These are phyloP conservation scores for Conus ventricosus DNA, from an alignment of 1,140 invertebrate genomes.

Conservation along the genomic window DNA sequence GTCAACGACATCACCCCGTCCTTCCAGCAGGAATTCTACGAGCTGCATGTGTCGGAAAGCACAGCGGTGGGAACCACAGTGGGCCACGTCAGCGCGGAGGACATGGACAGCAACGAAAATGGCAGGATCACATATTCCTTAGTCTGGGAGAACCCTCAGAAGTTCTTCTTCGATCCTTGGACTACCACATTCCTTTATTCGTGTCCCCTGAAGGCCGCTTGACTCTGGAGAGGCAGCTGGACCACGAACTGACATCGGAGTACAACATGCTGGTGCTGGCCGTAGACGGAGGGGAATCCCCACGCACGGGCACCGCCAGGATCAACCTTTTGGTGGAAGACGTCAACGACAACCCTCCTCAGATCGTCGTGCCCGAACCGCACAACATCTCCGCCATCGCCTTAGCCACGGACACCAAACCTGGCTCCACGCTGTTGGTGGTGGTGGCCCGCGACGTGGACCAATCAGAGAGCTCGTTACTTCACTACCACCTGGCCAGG, in stretches of 20 bases:
- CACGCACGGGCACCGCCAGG: constrained; percentile 42
- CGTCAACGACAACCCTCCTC: constrained; percentile 92
- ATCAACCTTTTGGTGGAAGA: constrained; percentile 85
- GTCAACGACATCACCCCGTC: constrained; percentile 56
- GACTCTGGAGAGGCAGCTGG: constrained; percentile 33
- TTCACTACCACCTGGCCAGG: not conserved
- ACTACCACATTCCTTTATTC: constrained; percentile 36
- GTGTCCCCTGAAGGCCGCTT: constrained; percentile 43
- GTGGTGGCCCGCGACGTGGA: constrained; percentile 30
- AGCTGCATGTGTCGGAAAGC: constrained; percentile 46
- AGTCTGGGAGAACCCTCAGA: constrained; percentile 35
- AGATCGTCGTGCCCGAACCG: constrained; percentile 84
- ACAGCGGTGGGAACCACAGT: constrained; percentile 39
- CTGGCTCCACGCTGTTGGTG: constrained; percentile 31
- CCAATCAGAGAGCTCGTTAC: not conserved
- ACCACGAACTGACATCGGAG: constrained; percentile 42
- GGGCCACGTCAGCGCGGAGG: constrained; percentile 45
- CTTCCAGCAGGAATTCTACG: constrained; percentile 42
- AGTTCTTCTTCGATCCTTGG: constrained; percentile 35
- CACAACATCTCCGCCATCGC: constrained; percentile 56
- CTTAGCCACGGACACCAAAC: constrained; percentile 30
- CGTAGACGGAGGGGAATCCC: constrained; percentile 40
- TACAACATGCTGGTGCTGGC: constrained; percentile 48
- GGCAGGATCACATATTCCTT: constrained; percentile 42
- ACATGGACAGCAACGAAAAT: constrained; percentile 54